Evolutionary conservation across 1,140 invertebrate genomes (phyloP).

Genomic region (Arion vulgaris): DNA sequence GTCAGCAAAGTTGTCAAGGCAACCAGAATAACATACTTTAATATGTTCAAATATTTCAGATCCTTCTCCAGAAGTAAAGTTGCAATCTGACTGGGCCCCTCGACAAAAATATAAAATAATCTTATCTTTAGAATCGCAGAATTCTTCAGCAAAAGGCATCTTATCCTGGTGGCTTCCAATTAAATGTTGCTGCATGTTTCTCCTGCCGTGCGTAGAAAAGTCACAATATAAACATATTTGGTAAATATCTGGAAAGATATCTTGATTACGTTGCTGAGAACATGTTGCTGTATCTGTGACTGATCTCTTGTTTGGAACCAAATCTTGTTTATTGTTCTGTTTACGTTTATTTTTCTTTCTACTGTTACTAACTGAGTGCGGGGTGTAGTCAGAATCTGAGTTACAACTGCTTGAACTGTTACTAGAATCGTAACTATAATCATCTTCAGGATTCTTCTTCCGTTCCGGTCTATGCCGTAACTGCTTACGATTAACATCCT

Average conservation of each 20-base stretch:
- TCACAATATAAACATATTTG: neutral
- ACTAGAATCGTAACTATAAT: neutral
- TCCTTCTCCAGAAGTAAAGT: neutral
- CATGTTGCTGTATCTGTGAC: neutral
- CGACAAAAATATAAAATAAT: neutral
- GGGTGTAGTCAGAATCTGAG: neutral
- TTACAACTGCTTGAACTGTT: neutral
- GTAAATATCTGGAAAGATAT: neutral
- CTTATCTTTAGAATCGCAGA: neutral
- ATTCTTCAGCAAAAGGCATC: neutral
- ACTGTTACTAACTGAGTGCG: neutral
- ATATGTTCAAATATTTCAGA: slow-evolving; percentile 27
- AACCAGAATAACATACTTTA: slow-evolving; percentile 15
- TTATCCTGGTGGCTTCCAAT: neutral
- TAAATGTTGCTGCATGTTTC: slow-evolving; percentile 6
- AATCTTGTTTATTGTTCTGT: neutral
- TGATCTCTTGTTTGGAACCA: neutral
- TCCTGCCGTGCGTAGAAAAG: neutral
- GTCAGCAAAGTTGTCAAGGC: slow-evolving; percentile 5
- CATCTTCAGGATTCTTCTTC: neutral
- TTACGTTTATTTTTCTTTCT: neutral
- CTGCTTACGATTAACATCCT: neutral
- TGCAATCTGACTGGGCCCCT: neutral
- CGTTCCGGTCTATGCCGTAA: neutral
- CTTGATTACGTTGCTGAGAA: neutral